Evolutionary conservation across 2,113 vertebrate species (phyloP).

Genomic region (Hoplias malabaricus): DNA sequence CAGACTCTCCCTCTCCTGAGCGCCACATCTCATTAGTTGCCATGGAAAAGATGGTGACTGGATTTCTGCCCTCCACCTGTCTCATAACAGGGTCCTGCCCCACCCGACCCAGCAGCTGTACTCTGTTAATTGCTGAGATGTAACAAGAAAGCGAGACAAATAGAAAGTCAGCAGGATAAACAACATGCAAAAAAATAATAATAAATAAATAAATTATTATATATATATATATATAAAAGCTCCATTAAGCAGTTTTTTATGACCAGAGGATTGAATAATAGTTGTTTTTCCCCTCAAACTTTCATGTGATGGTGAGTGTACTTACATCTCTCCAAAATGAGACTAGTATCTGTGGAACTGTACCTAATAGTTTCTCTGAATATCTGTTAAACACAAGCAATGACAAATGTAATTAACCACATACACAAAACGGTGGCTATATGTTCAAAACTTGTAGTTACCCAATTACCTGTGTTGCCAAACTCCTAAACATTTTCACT

Average conservation of each 20-base stretch:
- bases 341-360: slow-evolving; percentile 68
- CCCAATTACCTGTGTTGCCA: slow-evolving; percentile 63
- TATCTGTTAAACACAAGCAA: slow-evolving; percentile 67
- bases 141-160: neutral
- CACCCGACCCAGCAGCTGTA: slow-evolving; percentile 91
- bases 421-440: neutral
- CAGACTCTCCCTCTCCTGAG: slow-evolving; percentile 77
- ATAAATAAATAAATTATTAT: neutral
- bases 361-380: slow-evolving; percentile 80
- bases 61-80: slow-evolving; percentile 91
- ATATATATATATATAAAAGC: neutral
- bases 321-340: slow-evolving; percentile 92
- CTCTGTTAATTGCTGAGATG: slow-evolving; percentile 88
- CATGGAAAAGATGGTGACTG: slow-evolving; percentile 94
- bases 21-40: slow-evolving; percentile 98
- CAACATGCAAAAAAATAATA: neutral
- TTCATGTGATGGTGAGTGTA: slow-evolving; percentile 26
- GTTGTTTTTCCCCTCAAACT: neutral
- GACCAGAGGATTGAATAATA: neutral
- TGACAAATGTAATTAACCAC: neutral
- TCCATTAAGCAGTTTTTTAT: neutral
- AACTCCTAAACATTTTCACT: slow-evolving; percentile 68
- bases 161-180: neutral
- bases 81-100: slow-evolving; percentile 97
- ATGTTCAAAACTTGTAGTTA: rapidly evolving